Evolutionary conservation across 2,888 invertebrate genomes (phyloP), one percentile per base, ranked within the genome.

Genomic region (Cotesia congregata): DNA sequence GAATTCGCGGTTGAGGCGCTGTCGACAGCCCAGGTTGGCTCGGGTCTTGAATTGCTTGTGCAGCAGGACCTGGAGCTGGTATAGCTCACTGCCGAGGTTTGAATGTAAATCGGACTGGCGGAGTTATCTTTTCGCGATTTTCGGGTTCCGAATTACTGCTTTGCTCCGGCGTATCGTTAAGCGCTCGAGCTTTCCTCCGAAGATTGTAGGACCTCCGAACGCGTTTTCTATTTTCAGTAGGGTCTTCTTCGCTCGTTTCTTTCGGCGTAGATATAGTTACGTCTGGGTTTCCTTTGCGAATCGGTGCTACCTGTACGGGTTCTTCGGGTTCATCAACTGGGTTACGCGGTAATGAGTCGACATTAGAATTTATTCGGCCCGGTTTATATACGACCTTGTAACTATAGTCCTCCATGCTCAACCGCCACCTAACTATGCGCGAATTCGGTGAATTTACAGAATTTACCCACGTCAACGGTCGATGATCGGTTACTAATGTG

Each of bases 371-470:
- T 5, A 72, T 30, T 73, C 75, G 78, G 9, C 87, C 86, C 3
- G 82, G 79, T 77, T 85, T 85, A 59, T 87, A 87, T 5, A 79
- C n/a, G 0, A 88, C 84, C 74, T 85, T 80, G 64, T 84, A 86
- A 12, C 83, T 79, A 72, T 83, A 86, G 72, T 86, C 86, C 75
- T 81, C 81, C 1, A 86, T 70, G 75, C 80, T 76, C 3, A 87
- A 69, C 5, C 83, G 64, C 86, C 85, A 87, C 20, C 83, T 68
- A 3, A 82, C 76, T 65, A 86, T 60, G 59, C 83, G 77, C 1
- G 83, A 83, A 5, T 80, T 80, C 1, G 85, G 84, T 70, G 86
- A 85, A 74, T 82, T 83, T 0, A 82, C 79, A 5, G 80, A 81
- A 74, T 83, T 75, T 1, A 84, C 67, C 81, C 83, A 83, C 1